These are phyloP conservation scores for Himalopsyche anomala DNA, from an alignment of 2,888 invertebrate species.

Conservation along the genomic window DNA sequence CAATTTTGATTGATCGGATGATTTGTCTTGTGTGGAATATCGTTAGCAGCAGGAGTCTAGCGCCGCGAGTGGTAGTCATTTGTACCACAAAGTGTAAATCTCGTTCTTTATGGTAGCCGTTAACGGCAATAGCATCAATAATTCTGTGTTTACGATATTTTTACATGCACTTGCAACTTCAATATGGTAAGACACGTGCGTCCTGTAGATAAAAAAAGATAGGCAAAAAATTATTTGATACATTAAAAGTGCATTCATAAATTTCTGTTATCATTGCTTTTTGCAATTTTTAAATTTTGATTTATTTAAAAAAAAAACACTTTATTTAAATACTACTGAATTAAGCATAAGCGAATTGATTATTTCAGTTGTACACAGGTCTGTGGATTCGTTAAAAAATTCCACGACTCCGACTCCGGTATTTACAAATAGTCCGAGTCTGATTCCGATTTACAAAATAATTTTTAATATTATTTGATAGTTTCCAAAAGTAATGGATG, in stretches of 20 bases:
- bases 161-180: slow-evolving; percentile 30
- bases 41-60: slow-evolving; percentile 47
- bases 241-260: neutral
- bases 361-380: too few relatives aligned
- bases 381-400: too few relatives aligned
- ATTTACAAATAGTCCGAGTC: too few relatives aligned
- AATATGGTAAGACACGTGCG: neutral
- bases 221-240: neutral
- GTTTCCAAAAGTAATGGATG: too few relatives aligned
- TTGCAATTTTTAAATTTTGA: too few relatives aligned
- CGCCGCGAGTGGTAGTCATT: slow-evolving; percentile 46
- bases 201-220: neutral
- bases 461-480: too few relatives aligned
- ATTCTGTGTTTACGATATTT: slow-evolving; percentile 48
- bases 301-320: too few relatives aligned
- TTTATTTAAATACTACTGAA: too few relatives aligned
- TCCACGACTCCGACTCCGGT: too few relatives aligned
- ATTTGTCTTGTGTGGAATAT: slow-evolving; percentile 34
- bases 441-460: too few relatives aligned
- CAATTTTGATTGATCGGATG: slow-evolving; percentile 6
- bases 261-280: neutral
- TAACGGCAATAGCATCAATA: slow-evolving; percentile 52
- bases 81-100: slow-evolving; percentile 54
- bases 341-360: too few relatives aligned
- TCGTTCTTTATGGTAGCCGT: slow-evolving; percentile 53